Base-by-base conservation (phyloP, 2,113 vertebrate species). In the Dermatemys mawii region DNA sequence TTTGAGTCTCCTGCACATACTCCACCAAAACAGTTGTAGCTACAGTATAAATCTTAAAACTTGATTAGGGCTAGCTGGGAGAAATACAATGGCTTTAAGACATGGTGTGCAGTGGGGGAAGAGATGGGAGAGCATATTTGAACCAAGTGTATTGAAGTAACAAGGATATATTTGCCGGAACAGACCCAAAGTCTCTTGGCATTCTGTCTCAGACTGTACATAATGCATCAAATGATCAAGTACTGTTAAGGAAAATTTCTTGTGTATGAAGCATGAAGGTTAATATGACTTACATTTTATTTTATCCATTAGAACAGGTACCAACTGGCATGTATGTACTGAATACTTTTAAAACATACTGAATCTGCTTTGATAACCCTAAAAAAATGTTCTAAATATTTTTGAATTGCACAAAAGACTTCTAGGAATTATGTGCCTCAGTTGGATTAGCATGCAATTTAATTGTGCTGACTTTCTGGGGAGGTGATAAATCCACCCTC, bases 81-180 rank as follows among this genome's bases (percentile, higher is more conserved):
- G 44, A 85, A 67, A 87, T 60, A 38, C 46, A 11, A 41, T 87
- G 38, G 48, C 26, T 88, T n/a, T 81, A 38, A 91, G 89, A 73
- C 41, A 13, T 2, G 54, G 19, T 78, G 84, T 84, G 38, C 8
- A 35, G 19, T 86, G 0, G 0, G 35, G 54, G 44, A 79, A 10
- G 7, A 53, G 17, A 4, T 48, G 86, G 22, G 21, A 73, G 11
- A 70, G 13, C 16, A 2, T n/a, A 27, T 67, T 90, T 75, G 11
- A 78, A 1, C 16, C 57, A 38, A 41, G 17, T 73, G 67, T 44
- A 12, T 2, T 81, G 41, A 54, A 94, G 44, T 75, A 29, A 29
- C 35, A 35, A 86, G 8, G 12, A 5, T 38, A 17, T 10, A 73
- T 94, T 78, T 95, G 5, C 57, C 84, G 51, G 21, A 50, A 80